These are phyloP conservation scores for Prosopocoilus inquinatus DNA, from an alignment of 2,888 invertebrate species.

Conservation along the genomic window DNA sequence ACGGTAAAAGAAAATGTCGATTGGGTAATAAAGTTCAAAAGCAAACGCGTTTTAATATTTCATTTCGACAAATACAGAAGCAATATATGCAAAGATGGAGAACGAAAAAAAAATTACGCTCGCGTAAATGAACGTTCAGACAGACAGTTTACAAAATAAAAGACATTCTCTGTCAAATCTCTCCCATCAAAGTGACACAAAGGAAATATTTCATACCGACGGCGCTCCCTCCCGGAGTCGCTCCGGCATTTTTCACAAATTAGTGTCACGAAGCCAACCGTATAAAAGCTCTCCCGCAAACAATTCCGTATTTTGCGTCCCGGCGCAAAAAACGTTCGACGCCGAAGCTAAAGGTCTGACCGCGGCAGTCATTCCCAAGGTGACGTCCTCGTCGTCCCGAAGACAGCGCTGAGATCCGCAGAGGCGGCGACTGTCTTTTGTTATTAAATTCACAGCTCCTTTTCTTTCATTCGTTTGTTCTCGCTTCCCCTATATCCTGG, in stretches of 20 bases:
- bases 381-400: slow-evolving; percentile 23
- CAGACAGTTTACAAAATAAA: too few relatives aligned
- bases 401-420: slow-evolving; percentile 19
- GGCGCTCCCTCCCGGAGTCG: too few relatives aligned
- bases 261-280: slow-evolving; percentile 37
- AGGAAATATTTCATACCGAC: too few relatives aligned
- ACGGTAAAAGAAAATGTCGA: too few relatives aligned
- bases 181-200: too few relatives aligned
- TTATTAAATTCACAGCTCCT: slow-evolving; percentile 34
- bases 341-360: neutral
- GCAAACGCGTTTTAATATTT: too few relatives aligned
- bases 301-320: slow-evolving; percentile 37
- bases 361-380: slow-evolving; percentile 15
- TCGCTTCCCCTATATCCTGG: neutral
- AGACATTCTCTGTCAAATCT: too few relatives aligned
- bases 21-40: too few relatives aligned
- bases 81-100: too few relatives aligned
- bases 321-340: slow-evolving; percentile 23
- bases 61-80: too few relatives aligned
- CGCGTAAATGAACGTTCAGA: too few relatives aligned
- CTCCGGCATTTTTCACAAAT: slow-evolving; percentile 29
- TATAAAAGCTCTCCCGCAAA: slow-evolving; percentile 35
- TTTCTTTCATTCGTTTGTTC: slow-evolving; percentile 26
- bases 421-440: slow-evolving; percentile 27
- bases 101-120: too few relatives aligned